phyloP scores from a whole-genome alignment of 2,797 vertebrate species.

The Melanotaenia boesemani region DNA sequence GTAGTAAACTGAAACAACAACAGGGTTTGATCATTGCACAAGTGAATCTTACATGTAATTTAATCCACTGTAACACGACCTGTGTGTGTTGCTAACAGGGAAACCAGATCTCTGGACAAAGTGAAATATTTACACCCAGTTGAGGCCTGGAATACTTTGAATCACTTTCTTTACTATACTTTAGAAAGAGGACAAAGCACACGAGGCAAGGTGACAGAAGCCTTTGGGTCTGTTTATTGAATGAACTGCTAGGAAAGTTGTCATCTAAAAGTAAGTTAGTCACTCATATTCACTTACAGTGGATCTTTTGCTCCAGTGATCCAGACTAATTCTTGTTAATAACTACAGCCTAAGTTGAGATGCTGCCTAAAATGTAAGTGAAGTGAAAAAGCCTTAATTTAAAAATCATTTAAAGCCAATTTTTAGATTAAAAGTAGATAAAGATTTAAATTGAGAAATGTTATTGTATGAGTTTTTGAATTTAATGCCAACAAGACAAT shows the following conservation, averaged over 20 bases:
- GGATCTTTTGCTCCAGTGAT: neutral
- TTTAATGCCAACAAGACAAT: neutral
- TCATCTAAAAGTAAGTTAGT: too few relatives aligned
- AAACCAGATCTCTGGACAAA: constrained; percentile 67
- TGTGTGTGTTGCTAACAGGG: constrained; percentile 27
- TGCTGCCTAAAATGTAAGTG: neutral
- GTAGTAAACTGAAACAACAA: constrained; percentile 5
- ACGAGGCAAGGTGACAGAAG: too few relatives aligned
- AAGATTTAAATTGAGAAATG: too few relatives aligned
- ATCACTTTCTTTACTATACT: neutral
- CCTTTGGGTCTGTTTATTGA: too few relatives aligned
- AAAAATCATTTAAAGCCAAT: neutral
- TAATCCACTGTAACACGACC: constrained; percentile 61
- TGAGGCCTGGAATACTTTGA: neutral
- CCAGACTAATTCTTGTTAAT: neutral
- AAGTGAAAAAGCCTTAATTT: neutral
- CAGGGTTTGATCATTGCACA: constrained; percentile 13
- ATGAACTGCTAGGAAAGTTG: too few relatives aligned
- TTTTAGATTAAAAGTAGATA: neutral
- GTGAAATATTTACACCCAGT: constrained; percentile 78
- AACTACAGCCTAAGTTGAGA: neutral
- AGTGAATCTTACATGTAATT: constrained; percentile 40
- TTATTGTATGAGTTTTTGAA: neutral
- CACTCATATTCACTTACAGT: too few relatives aligned
- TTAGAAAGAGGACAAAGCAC: neutral